Evolutionary conservation across 2,888 invertebrate genomes (phyloP).

Genomic region (Diarsia mendica): DNA sequence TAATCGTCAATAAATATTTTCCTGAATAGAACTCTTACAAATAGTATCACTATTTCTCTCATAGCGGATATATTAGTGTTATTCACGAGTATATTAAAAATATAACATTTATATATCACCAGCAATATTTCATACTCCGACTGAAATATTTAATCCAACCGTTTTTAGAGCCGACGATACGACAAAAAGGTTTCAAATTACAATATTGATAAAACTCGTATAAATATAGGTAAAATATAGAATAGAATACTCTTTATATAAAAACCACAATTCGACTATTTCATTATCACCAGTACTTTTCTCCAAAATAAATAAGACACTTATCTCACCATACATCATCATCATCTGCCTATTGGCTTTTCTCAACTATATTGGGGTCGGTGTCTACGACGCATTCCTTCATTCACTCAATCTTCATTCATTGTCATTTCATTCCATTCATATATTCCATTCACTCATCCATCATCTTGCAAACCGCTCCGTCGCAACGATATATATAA

Average conservation of each 20-base stretch:
- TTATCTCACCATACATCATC: no score
- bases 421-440: no score
- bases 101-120: slow-evolving; percentile 58
- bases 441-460: no score
- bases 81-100: slow-evolving; percentile 64
- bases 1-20: slow-evolving; percentile 1
- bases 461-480: no score
- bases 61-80: slow-evolving; percentile 56
- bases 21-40: not conserved
- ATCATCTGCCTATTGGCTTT: no score
- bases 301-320: not conserved
- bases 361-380: no score
- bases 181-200: not conserved
- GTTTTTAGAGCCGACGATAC: slow-evolving; percentile 52
- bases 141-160: slow-evolving; percentile 63
- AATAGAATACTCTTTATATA: no score
- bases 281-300: not conserved
- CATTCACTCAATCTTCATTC: no score
- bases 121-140: slow-evolving; percentile 62
- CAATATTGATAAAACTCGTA: not conserved
- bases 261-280: no score
- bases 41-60: slow-evolving; percentile 14
- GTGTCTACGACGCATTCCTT: no score
- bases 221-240: not conserved
- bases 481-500: no score